These are phyloP conservation scores for Oreochromis grahami DNA, from an alignment of 2,797 vertebrate species.

Conservation along the genomic window DNA sequence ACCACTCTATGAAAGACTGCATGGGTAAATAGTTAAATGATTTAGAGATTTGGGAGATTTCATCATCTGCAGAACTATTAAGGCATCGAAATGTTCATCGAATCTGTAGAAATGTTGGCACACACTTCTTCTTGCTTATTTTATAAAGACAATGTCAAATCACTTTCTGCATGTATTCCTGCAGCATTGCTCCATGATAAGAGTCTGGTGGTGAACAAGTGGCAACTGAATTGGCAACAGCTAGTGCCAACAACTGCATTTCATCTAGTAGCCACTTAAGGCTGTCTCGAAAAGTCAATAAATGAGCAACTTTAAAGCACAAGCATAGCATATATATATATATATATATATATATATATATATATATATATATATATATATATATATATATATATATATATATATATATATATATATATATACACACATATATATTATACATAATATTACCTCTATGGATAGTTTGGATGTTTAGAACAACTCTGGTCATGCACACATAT, in stretches of 20 bases:
- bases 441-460: background rate
- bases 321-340: background rate
- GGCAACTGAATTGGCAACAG: too few species aligned
- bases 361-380: too few species aligned
- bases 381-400: too few species aligned
- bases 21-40: background rate
- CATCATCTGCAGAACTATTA: background rate
- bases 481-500: background rate
- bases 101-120: background rate
- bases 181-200: background rate
- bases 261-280: background rate
- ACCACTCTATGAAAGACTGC: background rate
- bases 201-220: background rate
- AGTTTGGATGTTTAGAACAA: background rate
- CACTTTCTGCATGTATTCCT: too few species aligned
- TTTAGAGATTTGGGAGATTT: background rate
- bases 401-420: too few species aligned
- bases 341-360: too few species aligned
- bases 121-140: background rate
- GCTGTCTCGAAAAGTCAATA: background rate
- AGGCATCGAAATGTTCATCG: background rate
- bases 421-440: too few species aligned
- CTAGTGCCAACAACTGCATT: background rate
- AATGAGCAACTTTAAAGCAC: background rate
- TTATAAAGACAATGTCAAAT: background rate